Evolutionary conservation across 2,113 vertebrate species (phyloP).

Genomic region (Malurus melanocephalus): DNA sequence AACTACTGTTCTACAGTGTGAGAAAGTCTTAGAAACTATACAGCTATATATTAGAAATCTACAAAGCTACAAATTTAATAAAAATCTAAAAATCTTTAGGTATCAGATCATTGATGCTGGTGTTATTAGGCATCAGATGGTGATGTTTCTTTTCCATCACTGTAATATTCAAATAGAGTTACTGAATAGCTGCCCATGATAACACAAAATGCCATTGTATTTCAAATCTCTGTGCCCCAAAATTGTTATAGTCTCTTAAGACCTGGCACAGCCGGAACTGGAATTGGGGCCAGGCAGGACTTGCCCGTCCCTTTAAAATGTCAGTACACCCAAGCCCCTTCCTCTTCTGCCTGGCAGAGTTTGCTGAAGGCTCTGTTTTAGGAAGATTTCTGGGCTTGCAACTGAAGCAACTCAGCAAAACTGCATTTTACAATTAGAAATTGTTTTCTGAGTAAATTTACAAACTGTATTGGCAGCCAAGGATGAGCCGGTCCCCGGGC

Average conservation of each 20-base stretch:
- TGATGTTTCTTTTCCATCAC: background rate
- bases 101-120: background rate
- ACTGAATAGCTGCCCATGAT: background rate
- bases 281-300: background rate
- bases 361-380: background rate
- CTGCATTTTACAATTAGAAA: background rate
- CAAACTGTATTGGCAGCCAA: accelerated
- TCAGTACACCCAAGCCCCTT: background rate
- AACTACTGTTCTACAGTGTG: background rate
- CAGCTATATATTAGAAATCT: background rate
- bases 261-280: accelerated
- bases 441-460: accelerated
- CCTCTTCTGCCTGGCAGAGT: background rate
- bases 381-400: background rate
- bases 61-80: background rate
- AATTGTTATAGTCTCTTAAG: background rate
- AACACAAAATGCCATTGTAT: background rate
- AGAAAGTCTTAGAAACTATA: background rate
- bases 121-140: too few relatives aligned
- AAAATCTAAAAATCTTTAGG: background rate
- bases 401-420: background rate
- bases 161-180: background rate
- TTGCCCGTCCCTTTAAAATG: accelerated
- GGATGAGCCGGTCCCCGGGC: background rate
- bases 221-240: background rate